These are phyloP conservation scores for Stegodyphus dumicola DNA, from an alignment of 1,140 invertebrate genomes.

Conservation along the genomic window DNA sequence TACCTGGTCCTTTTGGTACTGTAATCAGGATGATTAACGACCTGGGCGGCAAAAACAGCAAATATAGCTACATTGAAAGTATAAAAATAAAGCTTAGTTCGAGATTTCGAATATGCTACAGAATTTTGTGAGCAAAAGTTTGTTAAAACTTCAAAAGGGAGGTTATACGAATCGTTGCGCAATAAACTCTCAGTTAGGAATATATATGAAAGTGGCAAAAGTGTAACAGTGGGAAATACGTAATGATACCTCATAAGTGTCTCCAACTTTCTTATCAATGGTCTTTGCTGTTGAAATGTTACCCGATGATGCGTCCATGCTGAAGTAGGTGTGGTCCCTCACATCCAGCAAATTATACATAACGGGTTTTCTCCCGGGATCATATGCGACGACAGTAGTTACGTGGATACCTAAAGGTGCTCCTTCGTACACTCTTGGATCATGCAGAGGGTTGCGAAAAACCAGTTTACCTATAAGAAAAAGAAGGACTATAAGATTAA, in stretches of 20 bases:
- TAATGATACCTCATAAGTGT: slow-evolving; percentile 43
- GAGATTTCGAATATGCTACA: too few relatives aligned
- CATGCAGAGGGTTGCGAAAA: slow-evolving; percentile 57
- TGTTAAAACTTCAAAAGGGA: too few relatives aligned
- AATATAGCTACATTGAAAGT: too few relatives aligned
- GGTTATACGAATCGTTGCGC: too few relatives aligned
- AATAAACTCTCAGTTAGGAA: too few relatives aligned
- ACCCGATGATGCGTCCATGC: slow-evolving; percentile 54
- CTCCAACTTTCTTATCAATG: slow-evolving; percentile 38
- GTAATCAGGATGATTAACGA: too few relatives aligned
- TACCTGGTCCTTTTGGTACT: too few relatives aligned
- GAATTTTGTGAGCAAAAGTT: too few relatives aligned
- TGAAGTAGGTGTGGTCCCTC: slow-evolving; percentile 54
- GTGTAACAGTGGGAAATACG: background rate
- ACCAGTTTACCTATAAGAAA: slow-evolving; percentile 56
- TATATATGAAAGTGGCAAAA: too few relatives aligned
- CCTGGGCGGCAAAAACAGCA: too few relatives aligned
- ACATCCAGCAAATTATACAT: slow-evolving; percentile 57
- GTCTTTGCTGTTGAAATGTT: slow-evolving; percentile 51
- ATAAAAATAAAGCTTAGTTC: too few relatives aligned
- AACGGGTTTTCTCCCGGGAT: slow-evolving; percentile 45
- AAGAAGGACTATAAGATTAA: background rate
- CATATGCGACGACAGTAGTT: slow-evolving; percentile 57
- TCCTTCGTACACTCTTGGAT: slow-evolving; percentile 58
- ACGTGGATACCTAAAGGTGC: slow-evolving; percentile 58